Conservation (phyloP, 2,888 invertebrate genomes). For the Drosophila longiperda region DNA sequence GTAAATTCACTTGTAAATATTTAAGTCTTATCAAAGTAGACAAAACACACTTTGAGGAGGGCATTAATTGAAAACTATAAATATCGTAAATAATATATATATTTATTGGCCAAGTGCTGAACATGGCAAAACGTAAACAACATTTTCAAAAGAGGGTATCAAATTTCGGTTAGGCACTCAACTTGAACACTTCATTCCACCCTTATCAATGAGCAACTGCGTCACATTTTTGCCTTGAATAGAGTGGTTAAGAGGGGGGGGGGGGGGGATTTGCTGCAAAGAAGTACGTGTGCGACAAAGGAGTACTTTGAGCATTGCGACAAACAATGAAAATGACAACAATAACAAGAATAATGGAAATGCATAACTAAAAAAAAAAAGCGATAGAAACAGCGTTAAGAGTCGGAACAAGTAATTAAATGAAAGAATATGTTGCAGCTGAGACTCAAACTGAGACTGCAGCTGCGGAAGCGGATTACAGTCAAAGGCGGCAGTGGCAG, state of each 20-base stretch:
- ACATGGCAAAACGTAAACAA: neutral
- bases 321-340: constrained; percentile 48
- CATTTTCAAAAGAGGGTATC: constrained; percentile 8
- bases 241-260: fast-evolving
- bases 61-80: neutral
- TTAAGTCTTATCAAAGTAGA: neutral
- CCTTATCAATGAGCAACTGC: constrained; percentile 49
- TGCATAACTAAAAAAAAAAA: constrained; percentile 34
- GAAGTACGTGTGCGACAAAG: constrained; percentile 71
- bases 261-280: constrained; percentile 20
- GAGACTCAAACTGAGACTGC: neutral
- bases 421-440: constrained; percentile 54
- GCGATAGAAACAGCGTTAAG: constrained; percentile 71
- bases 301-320: constrained; percentile 56
- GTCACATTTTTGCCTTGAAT: constrained; percentile 42
- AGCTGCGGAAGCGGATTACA: constrained; percentile 62
- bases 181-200: neutral
- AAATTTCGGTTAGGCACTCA: constrained; percentile 7
- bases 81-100: neutral
- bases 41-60: neutral
- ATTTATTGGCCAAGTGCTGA: constrained; percentile 4
- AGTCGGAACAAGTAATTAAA: constrained; percentile 83
- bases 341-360: constrained; percentile 38
- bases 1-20: neutral
- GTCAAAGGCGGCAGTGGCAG: constrained; percentile 38